A percentile compares a stretch with the other conserved stretches of the same genome.
Conservation (phyloP, 2,797 vertebrate species). For the Clarias pachynema region DNA sequence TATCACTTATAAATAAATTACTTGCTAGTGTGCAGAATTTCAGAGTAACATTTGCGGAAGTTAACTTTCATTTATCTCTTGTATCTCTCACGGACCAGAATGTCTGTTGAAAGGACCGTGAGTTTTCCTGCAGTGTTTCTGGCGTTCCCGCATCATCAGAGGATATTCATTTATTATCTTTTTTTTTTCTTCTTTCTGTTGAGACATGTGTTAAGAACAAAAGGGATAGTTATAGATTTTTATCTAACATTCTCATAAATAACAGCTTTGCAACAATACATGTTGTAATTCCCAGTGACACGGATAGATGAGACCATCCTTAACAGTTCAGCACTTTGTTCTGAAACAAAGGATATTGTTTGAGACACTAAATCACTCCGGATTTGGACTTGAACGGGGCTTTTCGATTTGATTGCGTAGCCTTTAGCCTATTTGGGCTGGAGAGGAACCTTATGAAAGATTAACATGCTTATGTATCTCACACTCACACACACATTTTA, state of each 20-base stretch:
- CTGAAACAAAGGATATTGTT: slow-evolving; percentile 58
- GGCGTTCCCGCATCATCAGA: slow-evolving; percentile 60
- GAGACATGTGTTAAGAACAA: slow-evolving; percentile 41
- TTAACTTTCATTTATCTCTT: slow-evolving; percentile 65
- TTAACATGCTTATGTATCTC: slow-evolving; percentile 9
- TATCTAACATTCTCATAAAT: background rate
- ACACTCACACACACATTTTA: background rate
- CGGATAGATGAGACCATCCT: slow-evolving; percentile 46
- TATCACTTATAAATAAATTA: slow-evolving; percentile 59
- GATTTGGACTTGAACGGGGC: slow-evolving; percentile 52
- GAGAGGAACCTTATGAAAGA: background rate
- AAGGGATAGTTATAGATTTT: slow-evolving; percentile 1
- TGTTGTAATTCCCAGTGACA: slow-evolving; percentile 42
- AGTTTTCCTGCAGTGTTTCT: slow-evolving; percentile 61
- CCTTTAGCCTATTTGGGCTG: slow-evolving; percentile 2
- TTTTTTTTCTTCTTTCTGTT: background rate
- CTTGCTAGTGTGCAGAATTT: slow-evolving; percentile 63
- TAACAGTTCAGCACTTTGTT: slow-evolving; percentile 29
- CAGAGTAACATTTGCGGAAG: slow-evolving; percentile 62
- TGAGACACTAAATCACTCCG: slow-evolving; percentile 57
- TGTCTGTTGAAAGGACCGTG: slow-evolving; percentile 60
- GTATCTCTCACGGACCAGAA: slow-evolving; percentile 53
- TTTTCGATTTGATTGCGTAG: slow-evolving; percentile 3
- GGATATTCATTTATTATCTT: slow-evolving; percentile 44
- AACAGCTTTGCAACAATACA: slow-evolving; percentile 24